Evolutionary conservation across 2,797 vertebrate species (phyloP), one percentile per base, ranked within the genome.

Genomic region (Ibycter americanus): DNA sequence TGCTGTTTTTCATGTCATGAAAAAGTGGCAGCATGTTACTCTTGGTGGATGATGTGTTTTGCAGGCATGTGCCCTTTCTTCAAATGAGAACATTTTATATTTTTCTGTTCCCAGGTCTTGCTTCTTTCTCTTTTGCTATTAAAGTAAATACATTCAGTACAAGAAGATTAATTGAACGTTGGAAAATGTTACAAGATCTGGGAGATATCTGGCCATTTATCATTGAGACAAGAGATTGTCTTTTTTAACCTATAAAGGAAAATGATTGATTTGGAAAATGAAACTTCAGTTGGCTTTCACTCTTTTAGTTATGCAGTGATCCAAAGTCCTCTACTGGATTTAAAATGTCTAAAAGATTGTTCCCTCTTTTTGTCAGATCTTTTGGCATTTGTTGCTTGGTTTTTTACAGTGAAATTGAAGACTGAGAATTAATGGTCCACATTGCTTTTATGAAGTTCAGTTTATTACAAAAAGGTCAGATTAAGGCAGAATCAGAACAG

Each of bases 201-300:
- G 74, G 21, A 1, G 15, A 65, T 94, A 87, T 81, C 59, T 83
- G 47, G 22, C 49, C 81, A 52, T 82, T 81, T 72, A 67, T 93
- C 89, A 93, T 21, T 17, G 34, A 92, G 79, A 94, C 68, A 88
- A 90, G 65, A 81, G 38, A 77, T 47, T 91, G 76, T 71, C 73
- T 87, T 90, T 67, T 91, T 87, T 61, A 67, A 94, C 55, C 31
- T 91, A 54, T 46, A 84, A 63, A 76, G 21, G 59, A 84, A 82
- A 83, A 88, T 85, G 26, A 92, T 77, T 94, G 67, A 90, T 94
- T 80, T 94, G 36, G 70, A 96, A 93, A 96, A 91, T 73, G 27
- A 90, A 94, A 76, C n/a, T 85, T 90, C 70, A 49, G 38, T 62
- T 78, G 85, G 93, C 31, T 26, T 89, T 93, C 56, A 36, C 8